Conservation (phyloP, 1,140 invertebrate genomes). For the Hylaeus volcanicus region DNA sequence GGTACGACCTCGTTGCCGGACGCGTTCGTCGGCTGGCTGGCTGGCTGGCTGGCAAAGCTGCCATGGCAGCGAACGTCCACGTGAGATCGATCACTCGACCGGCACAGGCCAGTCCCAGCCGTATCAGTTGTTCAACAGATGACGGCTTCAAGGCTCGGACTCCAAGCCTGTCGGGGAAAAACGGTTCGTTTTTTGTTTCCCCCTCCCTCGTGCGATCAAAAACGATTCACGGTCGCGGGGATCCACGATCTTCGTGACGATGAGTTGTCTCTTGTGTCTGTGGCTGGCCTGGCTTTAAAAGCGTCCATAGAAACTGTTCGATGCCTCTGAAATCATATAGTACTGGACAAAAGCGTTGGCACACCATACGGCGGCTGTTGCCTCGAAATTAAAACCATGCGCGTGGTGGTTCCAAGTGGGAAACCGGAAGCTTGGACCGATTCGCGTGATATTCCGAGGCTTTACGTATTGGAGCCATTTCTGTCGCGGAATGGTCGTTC, state of each 20-base stretch:
- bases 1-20: constrained; percentile 20
- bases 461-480: no score
- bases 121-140: constrained; percentile 45
- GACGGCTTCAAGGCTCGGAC: background rate
- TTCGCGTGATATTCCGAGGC: no score
- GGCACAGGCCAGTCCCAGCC: background rate
- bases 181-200: background rate
- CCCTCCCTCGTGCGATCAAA: no score
- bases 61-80: constrained; percentile 31
- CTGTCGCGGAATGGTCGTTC: no score
- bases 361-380: no score
- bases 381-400: no score
- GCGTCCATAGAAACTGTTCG: no score
- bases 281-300: background rate
- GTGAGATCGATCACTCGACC: constrained; percentile 43
- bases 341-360: background rate
- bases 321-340: background rate
- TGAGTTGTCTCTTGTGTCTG: no score
- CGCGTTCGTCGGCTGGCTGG: constrained; percentile 8
- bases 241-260: background rate
- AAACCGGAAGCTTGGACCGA: no score
- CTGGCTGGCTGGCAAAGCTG: background rate
- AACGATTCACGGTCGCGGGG: background rate
- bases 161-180: background rate
- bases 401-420: no score